These are phyloP conservation scores for Spodoptera exigua DNA, from an alignment of 2,888 invertebrate species.

Conservation along the genomic window DNA sequence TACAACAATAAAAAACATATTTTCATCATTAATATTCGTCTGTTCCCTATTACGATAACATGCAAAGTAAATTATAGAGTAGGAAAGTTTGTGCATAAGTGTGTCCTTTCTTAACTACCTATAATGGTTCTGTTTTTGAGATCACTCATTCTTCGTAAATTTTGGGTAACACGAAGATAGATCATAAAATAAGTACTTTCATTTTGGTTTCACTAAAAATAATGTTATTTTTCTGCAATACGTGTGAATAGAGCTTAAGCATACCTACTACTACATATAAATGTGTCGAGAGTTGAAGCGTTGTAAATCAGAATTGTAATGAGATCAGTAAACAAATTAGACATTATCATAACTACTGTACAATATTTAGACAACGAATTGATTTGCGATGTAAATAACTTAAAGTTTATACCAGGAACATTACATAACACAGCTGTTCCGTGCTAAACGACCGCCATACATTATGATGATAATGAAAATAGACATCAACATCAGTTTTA, in stretches of 20 bases:
- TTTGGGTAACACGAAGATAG: too few species aligned
- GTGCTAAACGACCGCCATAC: constrained; percentile 21
- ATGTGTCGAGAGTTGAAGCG: constrained; percentile 10
- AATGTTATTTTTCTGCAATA: neutral
- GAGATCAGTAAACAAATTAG: constrained; percentile 24
- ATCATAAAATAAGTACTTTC: too few species aligned
- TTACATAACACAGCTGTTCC: constrained; percentile 38
- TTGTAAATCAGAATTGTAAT: constrained; percentile 27
- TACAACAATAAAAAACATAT: constrained; percentile 44
- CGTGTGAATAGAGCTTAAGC: neutral
- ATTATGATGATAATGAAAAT: constrained; percentile 45
- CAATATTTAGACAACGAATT: constrained; percentile 53
- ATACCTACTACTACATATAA: neutral
- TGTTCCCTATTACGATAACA: constrained; percentile 25
- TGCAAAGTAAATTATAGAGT: constrained; percentile 21
- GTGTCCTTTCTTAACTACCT: too few species aligned
- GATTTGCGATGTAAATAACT: constrained; percentile 58
- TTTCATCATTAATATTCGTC: constrained; percentile 27
- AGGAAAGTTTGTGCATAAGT: constrained; percentile 1
- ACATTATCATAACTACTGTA: constrained; percentile 27
- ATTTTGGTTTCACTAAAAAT: too few species aligned
- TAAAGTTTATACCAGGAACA: constrained; percentile 23
- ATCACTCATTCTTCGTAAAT: too few species aligned
- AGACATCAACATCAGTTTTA: constrained; percentile 43
- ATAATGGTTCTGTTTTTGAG: too few species aligned